Evolutionary conservation across 2,113 vertebrate species (phyloP).

Genomic region (Falco punctatus): DNA sequence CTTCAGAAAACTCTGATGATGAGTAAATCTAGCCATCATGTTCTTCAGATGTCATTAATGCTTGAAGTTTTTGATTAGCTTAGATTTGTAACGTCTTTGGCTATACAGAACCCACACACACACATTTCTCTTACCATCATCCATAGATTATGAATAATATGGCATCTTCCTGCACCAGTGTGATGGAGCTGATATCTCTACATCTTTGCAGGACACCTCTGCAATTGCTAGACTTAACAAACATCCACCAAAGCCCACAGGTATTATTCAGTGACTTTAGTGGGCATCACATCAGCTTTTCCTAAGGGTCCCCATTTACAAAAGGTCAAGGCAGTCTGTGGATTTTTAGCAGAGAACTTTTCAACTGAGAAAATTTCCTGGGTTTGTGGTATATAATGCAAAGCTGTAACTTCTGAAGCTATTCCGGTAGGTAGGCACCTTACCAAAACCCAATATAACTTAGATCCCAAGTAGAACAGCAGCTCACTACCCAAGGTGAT

Average conservation of each 20-base stretch:
- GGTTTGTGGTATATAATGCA: background rate
- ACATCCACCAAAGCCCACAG: background rate
- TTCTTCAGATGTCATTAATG: background rate
- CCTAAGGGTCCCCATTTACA: background rate
- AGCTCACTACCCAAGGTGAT: background rate
- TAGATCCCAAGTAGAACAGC: background rate
- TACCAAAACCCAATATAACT: background rate
- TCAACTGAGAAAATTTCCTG: background rate
- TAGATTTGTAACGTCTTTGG: background rate
- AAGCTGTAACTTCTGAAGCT: background rate
- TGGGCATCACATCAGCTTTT: background rate
- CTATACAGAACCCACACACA: too few relatives aligned
- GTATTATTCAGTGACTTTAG: background rate
- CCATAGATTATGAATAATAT: background rate
- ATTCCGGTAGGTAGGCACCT: background rate
- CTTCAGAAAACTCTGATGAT: background rate
- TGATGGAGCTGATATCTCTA: background rate
- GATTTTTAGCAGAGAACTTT: background rate
- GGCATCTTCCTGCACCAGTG: background rate
- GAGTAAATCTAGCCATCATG: accelerated
- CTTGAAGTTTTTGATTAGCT: background rate
- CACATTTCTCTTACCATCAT: background rate
- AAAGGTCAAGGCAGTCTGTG: background rate
- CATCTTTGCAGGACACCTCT: background rate
- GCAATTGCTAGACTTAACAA: background rate